Percentiles rank a stretch among this genome's conserved stretches.
These are phyloP conservation scores for Coracias cyanogaster DNA, from an alignment of 2,797 vertebrate species.

Conservation along the genomic window DNA sequence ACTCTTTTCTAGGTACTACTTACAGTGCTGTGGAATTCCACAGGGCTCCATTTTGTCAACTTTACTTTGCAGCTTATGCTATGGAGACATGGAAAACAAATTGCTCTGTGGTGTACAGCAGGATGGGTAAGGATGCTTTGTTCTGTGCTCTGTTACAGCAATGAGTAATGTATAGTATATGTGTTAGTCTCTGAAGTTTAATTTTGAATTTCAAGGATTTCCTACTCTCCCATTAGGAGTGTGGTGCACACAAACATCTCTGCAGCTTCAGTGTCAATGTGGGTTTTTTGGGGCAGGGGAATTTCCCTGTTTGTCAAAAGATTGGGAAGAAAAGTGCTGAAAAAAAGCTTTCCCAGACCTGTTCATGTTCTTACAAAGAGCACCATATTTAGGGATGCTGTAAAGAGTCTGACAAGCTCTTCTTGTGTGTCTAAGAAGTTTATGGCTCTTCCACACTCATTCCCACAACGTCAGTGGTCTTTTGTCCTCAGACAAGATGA, in stretches of 20 bases:
- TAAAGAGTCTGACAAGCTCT: background rate
- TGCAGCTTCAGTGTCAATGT: background rate
- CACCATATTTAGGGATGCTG: background rate
- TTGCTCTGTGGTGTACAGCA: conserved; percentile 79
- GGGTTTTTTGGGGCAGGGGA: background rate
- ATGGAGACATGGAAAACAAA: conserved; percentile 93
- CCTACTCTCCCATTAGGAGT: background rate
- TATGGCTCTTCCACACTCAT: background rate
- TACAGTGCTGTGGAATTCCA: conserved; percentile 89
- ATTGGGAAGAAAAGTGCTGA: background rate
- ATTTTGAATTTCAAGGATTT: background rate
- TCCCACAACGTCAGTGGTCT: background rate
- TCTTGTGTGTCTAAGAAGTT: background rate
- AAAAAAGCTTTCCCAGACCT: background rate
- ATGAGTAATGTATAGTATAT: background rate
- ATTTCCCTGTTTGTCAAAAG: background rate
- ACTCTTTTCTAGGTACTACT: conserved; percentile 82
- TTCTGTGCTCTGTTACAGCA: background rate
- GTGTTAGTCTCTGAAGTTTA: background rate
- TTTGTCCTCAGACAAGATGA: background rate
- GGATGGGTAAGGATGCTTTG: conserved; percentile 82
- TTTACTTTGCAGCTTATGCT: conserved; percentile 93
- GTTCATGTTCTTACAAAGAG: background rate
- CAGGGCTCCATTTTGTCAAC: conserved; percentile 92
- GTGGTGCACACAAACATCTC: background rate